Evolutionary conservation across 2,888 invertebrate genomes (phyloP).

Genomic region (Caenorhabditis uteleia): DNA sequence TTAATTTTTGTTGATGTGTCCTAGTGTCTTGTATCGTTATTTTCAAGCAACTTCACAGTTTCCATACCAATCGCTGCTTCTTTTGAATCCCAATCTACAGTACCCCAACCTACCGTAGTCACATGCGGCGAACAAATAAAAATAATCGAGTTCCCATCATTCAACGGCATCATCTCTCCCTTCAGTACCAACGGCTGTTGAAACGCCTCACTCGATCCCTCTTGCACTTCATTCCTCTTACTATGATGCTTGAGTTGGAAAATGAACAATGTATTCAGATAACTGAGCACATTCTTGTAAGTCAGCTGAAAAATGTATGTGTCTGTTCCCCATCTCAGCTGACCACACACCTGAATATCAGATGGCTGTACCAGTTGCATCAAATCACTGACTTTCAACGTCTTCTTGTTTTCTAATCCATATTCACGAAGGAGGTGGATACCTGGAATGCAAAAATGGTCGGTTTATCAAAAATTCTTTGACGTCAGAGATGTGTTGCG

Average conservation of each 20-base stretch:
- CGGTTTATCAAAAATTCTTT: background rate
- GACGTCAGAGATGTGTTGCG: too few species aligned
- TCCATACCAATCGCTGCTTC: too few species aligned
- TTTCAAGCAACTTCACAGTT: too few species aligned
- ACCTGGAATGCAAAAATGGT: slow-evolving; percentile 26
- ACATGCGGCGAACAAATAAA: slow-evolving; percentile 66
- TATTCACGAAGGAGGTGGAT: slow-evolving; percentile 59
- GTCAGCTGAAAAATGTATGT: slow-evolving; percentile 53
- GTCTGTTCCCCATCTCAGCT: background rate
- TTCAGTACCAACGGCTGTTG: slow-evolving; percentile 54
- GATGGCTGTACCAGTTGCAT: slow-evolving; percentile 61
- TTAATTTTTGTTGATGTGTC: too few species aligned
- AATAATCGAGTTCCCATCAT: slow-evolving; percentile 59
- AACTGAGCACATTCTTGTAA: slow-evolving; percentile 61
- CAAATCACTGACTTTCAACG: slow-evolving; percentile 61
- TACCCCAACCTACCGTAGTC: slow-evolving; percentile 45
- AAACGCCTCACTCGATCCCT: slow-evolving; percentile 38
- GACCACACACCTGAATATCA: slow-evolving; percentile 54
- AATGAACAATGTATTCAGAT: slow-evolving; percentile 64
- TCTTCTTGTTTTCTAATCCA: slow-evolving; percentile 56
- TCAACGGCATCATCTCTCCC: slow-evolving; percentile 58
- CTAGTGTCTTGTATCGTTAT: too few species aligned
- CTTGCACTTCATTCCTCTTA: slow-evolving; percentile 50
- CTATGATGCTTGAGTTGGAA: slow-evolving; percentile 59
- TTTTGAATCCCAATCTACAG: background rate